Evolutionary conservation across 2,113 vertebrate species (phyloP).

Genomic region (Ptilorrhoa leucosticta): DNA sequence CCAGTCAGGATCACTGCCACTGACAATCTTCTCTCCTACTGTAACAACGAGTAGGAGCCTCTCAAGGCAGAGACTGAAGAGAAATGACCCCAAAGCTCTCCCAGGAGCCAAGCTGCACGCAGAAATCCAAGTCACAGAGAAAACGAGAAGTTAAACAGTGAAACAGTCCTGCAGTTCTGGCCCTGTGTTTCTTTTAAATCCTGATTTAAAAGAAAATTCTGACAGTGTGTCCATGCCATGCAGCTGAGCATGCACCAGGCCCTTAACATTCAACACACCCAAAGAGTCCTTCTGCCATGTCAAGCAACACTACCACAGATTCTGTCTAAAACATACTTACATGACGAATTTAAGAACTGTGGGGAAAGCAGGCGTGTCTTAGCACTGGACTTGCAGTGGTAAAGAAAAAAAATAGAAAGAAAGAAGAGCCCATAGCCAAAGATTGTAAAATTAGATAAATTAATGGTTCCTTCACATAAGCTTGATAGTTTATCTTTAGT

Average conservation of each 20-base stretch:
- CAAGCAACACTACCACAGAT: neutral
- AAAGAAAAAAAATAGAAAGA: neutral
- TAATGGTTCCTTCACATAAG: neutral
- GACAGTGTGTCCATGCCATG: neutral
- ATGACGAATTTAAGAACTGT: neutral
- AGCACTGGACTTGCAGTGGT: neutral
- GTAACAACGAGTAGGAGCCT: neutral
- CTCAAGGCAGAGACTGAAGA: neutral
- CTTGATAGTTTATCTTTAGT: neutral
- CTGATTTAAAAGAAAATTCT: neutral
- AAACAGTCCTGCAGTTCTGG: neutral
- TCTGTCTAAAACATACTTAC: neutral
- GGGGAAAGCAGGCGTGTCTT: neutral
- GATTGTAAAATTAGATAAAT: neutral
- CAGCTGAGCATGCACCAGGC: neutral
- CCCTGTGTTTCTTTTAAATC: neutral
- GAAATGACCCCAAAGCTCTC: neutral
- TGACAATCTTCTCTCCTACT: neutral
- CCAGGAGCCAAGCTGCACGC: fast-evolving
- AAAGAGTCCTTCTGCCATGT: neutral
- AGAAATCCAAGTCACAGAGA: neutral
- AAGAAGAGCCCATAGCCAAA: neutral
- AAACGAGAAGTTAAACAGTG: neutral
- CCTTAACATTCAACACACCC: neutral
- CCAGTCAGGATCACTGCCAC: neutral